Evolutionary conservation across 92 coral and sea anemone genomes (phyloP).

Genomic region (Palythoa heliodiscus): DNA sequence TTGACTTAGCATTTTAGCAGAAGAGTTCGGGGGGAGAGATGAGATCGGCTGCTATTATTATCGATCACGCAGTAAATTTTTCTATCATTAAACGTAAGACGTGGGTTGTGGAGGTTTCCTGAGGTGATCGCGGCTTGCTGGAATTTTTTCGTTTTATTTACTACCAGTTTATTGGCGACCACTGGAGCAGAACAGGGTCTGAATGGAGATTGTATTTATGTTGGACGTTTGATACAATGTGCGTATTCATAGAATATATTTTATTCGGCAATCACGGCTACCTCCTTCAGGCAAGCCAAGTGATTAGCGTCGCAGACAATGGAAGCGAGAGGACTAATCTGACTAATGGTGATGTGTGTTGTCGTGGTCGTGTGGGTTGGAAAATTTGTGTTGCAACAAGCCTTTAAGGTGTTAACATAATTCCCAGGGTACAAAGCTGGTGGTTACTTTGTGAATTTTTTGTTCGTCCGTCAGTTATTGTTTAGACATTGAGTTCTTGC

Average conservation of each 20-base stretch:
- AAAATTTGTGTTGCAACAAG: not conserved
- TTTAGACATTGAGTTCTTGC: constrained; percentile 42
- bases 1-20: constrained; percentile 42
- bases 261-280: constrained; percentile 33
- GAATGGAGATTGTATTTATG: constrained; percentile 69
- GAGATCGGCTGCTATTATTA: constrained; percentile 33
- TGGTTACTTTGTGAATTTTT: constrained; percentile 11
- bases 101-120: constrained; percentile 23
- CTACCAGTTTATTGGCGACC: constrained; percentile 60
- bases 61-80: constrained; percentile 27
- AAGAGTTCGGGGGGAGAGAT: constrained; percentile 19
- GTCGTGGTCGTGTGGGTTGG: constrained; percentile 28
- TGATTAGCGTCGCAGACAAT: constrained; percentile 30
- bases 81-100: not conserved
- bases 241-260: constrained; percentile 30
- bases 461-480: constrained; percentile 38
- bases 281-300: constrained; percentile 32
- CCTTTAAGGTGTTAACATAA: not conserved
- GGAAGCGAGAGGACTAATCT: constrained; percentile 18
- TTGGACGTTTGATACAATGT: constrained; percentile 39
- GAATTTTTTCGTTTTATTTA: constrained; percentile 19
- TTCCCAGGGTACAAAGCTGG: constrained; percentile 43
- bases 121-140: constrained; percentile 26
- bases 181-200: constrained; percentile 77
- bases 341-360: constrained; percentile 11